Conservation (phyloP, 1,140 invertebrate genomes). For the Ceratina calcarata region DNA sequence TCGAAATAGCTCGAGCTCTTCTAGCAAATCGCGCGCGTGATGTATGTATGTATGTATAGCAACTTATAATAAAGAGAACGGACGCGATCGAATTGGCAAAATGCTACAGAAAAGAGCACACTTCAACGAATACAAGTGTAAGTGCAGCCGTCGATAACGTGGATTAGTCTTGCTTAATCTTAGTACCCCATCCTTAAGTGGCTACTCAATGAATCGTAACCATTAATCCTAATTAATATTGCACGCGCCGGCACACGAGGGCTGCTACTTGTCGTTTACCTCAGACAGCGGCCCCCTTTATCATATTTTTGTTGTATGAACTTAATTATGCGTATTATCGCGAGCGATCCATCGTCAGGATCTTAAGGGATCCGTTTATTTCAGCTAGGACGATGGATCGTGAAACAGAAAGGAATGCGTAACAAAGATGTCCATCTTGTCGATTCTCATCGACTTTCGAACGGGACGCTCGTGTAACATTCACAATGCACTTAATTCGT, state of each 20-base stretch:
- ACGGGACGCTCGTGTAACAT: constrained; percentile 26
- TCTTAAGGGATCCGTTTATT: constrained; percentile 1
- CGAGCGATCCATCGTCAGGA: constrained; percentile 4
- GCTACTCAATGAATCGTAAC: constrained; percentile 48
- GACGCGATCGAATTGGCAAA: constrained; percentile 32
- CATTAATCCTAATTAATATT: constrained; percentile 74
- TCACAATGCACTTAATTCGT: constrained; percentile 41
- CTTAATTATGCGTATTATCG: constrained; percentile 48
- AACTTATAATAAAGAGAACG: constrained; percentile 21
- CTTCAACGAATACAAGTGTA: constrained; percentile 11
- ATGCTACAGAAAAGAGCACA: constrained; percentile 26
- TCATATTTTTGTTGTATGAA: neutral
- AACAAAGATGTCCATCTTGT: constrained; percentile 45
- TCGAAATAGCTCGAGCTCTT: constrained; percentile 34
- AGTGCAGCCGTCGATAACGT: constrained; percentile 38
- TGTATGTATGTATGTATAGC: neutral
- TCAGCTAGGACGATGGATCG: constrained; percentile 2
- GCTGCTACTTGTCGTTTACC: neutral
- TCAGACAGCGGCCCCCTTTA: constrained; percentile 8
- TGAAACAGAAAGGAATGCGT: constrained; percentile 44
- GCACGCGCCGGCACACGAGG: constrained; percentile 76
- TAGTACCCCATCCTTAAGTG: constrained; percentile 65
- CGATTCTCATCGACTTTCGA: constrained; percentile 35
- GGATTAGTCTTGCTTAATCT: constrained; percentile 57
- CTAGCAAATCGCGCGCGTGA: constrained; percentile 19